phyloP scores from a whole-genome alignment of 1,140 invertebrate species.

The Acyrthosiphon pisum region DNA sequence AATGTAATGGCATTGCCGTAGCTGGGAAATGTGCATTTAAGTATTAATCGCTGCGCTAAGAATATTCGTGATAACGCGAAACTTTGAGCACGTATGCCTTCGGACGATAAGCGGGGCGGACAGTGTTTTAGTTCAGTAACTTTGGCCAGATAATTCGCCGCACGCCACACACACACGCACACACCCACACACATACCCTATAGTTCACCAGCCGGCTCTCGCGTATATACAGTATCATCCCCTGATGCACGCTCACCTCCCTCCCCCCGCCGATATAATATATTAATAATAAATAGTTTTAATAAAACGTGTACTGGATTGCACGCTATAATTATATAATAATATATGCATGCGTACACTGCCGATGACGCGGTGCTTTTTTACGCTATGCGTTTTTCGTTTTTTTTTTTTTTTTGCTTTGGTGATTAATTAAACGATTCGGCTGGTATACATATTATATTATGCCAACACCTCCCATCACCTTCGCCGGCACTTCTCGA shows the following conservation, averaged over 20 bases:
- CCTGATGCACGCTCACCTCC: too few relatives aligned
- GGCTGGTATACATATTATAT: neutral
- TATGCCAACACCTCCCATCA: too few relatives aligned
- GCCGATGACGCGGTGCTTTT: neutral
- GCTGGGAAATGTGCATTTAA: neutral
- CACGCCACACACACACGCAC: neutral
- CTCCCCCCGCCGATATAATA: neutral
- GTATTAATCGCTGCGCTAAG: constrained; percentile 6
- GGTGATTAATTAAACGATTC: neutral
- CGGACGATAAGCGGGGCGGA: neutral
- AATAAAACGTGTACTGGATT: neutral
- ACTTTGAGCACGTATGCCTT: neutral
- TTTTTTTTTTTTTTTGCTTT: neutral
- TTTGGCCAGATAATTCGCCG: neutral
- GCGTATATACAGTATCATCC: neutral
- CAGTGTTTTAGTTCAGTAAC: neutral
- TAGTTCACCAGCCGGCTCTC: neutral
- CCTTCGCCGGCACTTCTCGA: neutral
- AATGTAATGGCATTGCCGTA: neutral
- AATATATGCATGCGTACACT: neutral
- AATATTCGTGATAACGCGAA: neutral
- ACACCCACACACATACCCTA: too few relatives aligned
- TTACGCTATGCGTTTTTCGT: neutral
- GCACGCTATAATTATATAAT: neutral
- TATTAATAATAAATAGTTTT: neutral